Conservation (phyloP, 1,140 invertebrate species). For the Hycleus phaleratus region DNA sequence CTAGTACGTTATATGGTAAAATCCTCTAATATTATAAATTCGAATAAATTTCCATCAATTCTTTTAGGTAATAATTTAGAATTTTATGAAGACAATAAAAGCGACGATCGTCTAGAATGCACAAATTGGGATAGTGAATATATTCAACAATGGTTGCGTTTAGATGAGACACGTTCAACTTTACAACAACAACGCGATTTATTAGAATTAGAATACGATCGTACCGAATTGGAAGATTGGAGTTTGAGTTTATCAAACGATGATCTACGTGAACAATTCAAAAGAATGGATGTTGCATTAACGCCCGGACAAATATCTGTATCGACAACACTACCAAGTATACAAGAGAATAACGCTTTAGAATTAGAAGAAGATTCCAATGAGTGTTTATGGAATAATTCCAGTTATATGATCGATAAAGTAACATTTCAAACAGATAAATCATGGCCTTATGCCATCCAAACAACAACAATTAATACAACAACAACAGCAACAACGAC, state of each 20-base stretch:
- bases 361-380: slow-evolving; percentile 66
- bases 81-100: slow-evolving; percentile 24
- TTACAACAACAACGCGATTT: slow-evolving; percentile 57
- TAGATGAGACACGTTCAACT: slow-evolving; percentile 60
- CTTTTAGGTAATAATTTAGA: slow-evolving; percentile 31
- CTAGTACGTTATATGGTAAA: slow-evolving; percentile 36
- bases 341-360: slow-evolving; percentile 61
- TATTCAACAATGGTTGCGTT: slow-evolving; percentile 64
- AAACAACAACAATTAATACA: slow-evolving; percentile 9
- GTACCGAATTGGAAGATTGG: slow-evolving; percentile 71
- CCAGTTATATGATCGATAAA: slow-evolving; percentile 50
- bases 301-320: slow-evolving; percentile 52
- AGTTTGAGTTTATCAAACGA: slow-evolving; percentile 63
- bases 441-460: slow-evolving; percentile 44
- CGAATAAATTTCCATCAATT: too few species aligned
- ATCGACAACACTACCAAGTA: slow-evolving; percentile 55
- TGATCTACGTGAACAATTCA: slow-evolving; percentile 48
- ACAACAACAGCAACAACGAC: neutral
- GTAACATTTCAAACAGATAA: slow-evolving; percentile 41
- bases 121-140: slow-evolving; percentile 65
- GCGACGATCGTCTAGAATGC: slow-evolving; percentile 47
- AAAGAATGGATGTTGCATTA: slow-evolving; percentile 32
- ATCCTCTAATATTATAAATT: neutral
- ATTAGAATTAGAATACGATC: slow-evolving; percentile 63
- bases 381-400: slow-evolving; percentile 65